Evolutionary conservation across 2,113 vertebrate genomes (phyloP).

Genomic region (Mastomys natalensis): DNA sequence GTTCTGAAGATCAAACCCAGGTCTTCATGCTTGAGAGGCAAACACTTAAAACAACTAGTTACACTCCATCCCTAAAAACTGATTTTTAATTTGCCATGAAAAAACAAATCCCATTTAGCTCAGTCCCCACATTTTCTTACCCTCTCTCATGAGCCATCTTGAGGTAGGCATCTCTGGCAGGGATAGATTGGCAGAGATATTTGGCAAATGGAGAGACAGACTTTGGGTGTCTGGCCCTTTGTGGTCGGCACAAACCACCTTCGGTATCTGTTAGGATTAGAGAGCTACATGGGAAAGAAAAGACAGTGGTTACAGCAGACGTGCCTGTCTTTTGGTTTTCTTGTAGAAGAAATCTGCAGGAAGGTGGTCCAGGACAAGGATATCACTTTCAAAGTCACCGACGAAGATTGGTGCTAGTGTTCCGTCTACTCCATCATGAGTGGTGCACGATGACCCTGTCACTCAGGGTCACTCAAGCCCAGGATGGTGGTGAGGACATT

Average conservation of each 20-base stretch:
- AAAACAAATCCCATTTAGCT: not conserved
- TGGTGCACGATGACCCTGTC: not conserved
- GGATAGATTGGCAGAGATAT: not conserved
- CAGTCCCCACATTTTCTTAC: not conserved
- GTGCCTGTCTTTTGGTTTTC: not conserved
- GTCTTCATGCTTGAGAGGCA: not conserved
- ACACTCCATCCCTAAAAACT: not conserved
- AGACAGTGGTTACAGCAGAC: not conserved
- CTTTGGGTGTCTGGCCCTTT: not conserved
- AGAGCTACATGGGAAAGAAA: not conserved
- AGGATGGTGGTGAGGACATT: not conserved
- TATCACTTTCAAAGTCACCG: not conserved
- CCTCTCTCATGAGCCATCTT: not conserved
- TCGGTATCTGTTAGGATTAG: not conserved
- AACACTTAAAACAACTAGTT: not conserved
- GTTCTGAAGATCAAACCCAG: not conserved
- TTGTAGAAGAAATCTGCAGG: not conserved
- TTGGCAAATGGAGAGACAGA: not conserved
- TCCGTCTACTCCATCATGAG: not conserved
- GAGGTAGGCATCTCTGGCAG: not conserved
- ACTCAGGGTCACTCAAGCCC: not conserved
- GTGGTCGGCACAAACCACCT: not conserved
- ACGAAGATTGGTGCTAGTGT: not conserved
- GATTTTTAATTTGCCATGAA: conserved; percentile 6
- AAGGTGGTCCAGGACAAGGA: not conserved